Percentiles rank a stretch among this genome's conserved stretches.
These are phyloP conservation scores for Dipodomys spectabilis DNA, from an alignment of 2,113 vertebrate genomes.

Conservation along the genomic window DNA sequence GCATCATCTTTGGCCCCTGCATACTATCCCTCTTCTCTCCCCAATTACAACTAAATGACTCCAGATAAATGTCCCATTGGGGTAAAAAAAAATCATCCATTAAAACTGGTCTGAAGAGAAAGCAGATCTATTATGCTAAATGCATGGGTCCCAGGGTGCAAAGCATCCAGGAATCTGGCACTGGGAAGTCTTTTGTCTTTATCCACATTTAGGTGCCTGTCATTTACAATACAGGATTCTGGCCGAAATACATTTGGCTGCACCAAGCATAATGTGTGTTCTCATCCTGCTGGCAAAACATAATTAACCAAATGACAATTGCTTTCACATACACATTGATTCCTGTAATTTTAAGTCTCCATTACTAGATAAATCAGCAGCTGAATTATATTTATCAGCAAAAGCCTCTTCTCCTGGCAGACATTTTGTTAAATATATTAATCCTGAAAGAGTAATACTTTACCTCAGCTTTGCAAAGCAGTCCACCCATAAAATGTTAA, in stretches of 20 bases:
- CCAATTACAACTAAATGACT: not conserved
- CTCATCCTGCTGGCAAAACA: conserved; percentile 73
- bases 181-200: conserved; percentile 7
- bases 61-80: not conserved
- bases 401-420: conserved; percentile 81
- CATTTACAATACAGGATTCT: conserved; percentile 42
- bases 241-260: conserved; percentile 58
- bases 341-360: conserved; percentile 78
- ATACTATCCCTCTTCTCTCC: no score
- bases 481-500: conserved; percentile 82
- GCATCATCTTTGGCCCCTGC: not conserved
- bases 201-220: not conserved
- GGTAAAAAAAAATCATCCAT: not conserved
- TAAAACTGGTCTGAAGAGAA: not conserved
- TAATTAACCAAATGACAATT: conserved; percentile 81
- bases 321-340: conserved; percentile 78
- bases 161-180: not conserved
- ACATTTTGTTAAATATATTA: conserved; percentile 79
- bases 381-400: conserved; percentile 76
- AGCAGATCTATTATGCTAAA: not conserved
- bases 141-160: not conserved
- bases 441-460: conserved; percentile 81
- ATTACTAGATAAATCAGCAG: conserved; percentile 75
- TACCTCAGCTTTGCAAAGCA: conserved; percentile 80
- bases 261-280: conserved; percentile 60